Base-by-base conservation (phyloP, 2,113 vertebrate species). In the Daphoenositta chrysoptera region DNA sequence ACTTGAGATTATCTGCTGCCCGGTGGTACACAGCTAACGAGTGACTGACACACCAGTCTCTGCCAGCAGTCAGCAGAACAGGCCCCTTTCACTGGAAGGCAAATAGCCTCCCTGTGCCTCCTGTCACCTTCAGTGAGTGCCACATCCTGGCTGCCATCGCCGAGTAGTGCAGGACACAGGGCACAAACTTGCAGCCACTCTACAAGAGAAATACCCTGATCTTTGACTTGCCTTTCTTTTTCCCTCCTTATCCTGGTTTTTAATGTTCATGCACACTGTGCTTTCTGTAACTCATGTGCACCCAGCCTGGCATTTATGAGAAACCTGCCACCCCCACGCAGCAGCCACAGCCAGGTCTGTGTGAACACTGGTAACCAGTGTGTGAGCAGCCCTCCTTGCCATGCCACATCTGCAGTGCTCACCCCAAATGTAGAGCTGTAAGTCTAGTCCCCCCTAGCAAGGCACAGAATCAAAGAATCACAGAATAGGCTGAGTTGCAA, bases 1-100 rank as follows among this genome's bases (percentile, higher is more conserved):
- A 65, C 61, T 92, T 51, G 84, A 84, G 90, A 94, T 95, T 84
- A 96, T 96, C 93, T 50, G 88, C 83, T 94, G 92, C 61, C 83
- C 1, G 2, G 84, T 96, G 91, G 86, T 94, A 96, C 91, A 42
- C 77, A 82, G 88, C 91, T 89, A 90, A 78, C 13, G 1, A 85
- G 77, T 83, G 90, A 90, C 80, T 95, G 96, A 96, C n/a, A 5
- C 35, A 68, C 51, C 66, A 80, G 63, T 42, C 76, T 54, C 77
- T 83, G 94, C 90, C 94, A 95, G 91, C 80, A 82, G 88, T 56
- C 88, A 92, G 90, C 79, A 93, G 93, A 89, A 95, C 2, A 47
- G 79, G 83, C 47, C 73, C 76, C 66, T 90, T 44, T 24, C 28
- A 70, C 61, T 1, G 4, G 23, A 60, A 89, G 90, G 84, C 85